These are phyloP conservation scores for Tetraneura akinire DNA, from an alignment of 1,140 invertebrate species.

Conservation along the genomic window DNA sequence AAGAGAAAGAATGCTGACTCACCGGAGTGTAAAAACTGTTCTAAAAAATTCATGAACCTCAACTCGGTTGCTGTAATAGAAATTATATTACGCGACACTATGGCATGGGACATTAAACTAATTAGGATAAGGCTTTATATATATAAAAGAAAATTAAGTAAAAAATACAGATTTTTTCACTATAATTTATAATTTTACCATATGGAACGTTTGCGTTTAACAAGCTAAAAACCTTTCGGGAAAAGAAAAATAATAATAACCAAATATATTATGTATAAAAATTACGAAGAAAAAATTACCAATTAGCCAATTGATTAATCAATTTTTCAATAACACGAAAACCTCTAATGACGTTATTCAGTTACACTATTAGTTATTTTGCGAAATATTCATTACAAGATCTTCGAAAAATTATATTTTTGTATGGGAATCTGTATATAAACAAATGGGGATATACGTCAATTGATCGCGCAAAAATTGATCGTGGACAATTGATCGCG, in stretches of 20 bases:
- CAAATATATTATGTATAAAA: not conserved
- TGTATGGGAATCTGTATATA: too few relatives aligned
- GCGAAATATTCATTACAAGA: not conserved
- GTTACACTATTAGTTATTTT: too few relatives aligned
- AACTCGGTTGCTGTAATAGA: slow-evolving; percentile 28
- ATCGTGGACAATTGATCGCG: too few relatives aligned
- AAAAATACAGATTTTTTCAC: slow-evolving; percentile 24
- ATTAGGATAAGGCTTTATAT: slow-evolving; percentile 32
- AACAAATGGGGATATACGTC: too few relatives aligned
- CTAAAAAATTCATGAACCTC: slow-evolving; percentile 36
- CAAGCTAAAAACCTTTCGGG: not conserved
- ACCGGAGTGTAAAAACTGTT: slow-evolving; percentile 37
- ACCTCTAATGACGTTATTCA: not conserved
- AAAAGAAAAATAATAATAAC: not conserved
- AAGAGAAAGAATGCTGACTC: not conserved
- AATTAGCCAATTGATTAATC: slow-evolving; percentile 16
- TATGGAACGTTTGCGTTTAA: not conserved
- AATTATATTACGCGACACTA: slow-evolving; percentile 20
- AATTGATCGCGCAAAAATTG: too few relatives aligned
- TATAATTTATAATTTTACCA: slow-evolving; percentile 25
- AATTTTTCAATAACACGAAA: not conserved
- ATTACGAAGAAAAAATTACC: slow-evolving; percentile 1
- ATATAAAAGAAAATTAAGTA: slow-evolving; percentile 9
- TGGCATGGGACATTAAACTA: slow-evolving; percentile 32
- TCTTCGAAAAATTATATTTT: too few relatives aligned